A percentile compares a stretch with the other conserved stretches of the same genome.
phyloP scores from a whole-genome alignment of 53 echinoderm and acorn worm species.

The Holothuria leucospilota region DNA sequence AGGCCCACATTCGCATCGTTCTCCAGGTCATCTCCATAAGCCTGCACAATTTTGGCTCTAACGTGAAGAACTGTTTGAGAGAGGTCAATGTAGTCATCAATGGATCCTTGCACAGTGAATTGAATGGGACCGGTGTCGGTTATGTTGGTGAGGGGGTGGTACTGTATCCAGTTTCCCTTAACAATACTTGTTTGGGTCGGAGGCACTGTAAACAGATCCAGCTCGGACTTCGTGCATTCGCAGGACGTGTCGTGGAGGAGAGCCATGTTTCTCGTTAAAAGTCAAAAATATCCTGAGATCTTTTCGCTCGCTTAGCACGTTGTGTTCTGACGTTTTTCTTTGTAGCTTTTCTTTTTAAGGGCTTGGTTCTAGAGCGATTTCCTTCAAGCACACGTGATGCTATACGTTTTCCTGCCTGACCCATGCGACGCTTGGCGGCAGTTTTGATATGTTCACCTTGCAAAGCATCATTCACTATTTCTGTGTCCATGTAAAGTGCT shows the following conservation, averaged over 20 bases:
- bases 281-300: constrained; percentile 61
- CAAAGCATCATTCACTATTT: constrained; percentile 34
- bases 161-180: constrained; percentile 71
- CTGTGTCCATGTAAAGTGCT: constrained; percentile 7
- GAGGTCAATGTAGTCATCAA: constrained; percentile 56
- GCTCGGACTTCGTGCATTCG: constrained; percentile 56
- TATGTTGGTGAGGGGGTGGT: constrained; percentile 71
- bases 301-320: constrained; percentile 61
- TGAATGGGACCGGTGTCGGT: constrained; percentile 55
- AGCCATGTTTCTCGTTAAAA: background rate
- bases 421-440: constrained; percentile 10
- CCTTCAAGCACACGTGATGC: constrained; percentile 61
- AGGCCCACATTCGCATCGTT: constrained; percentile 62
- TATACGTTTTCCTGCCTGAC: constrained; percentile 45
- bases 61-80: constrained; percentile 61
- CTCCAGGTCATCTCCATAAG: constrained; percentile 56
- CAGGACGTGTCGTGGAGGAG: constrained; percentile 20
- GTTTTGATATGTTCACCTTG: constrained; percentile 35
- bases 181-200: constrained; percentile 65
- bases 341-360: constrained; percentile 40
- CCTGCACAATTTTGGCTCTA: constrained; percentile 49
- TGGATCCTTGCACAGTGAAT: constrained; percentile 59
- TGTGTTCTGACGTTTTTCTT: constrained; percentile 22
- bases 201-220: constrained; percentile 73
- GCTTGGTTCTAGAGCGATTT: background rate